Evolutionary conservation across 2,888 invertebrate genomes (phyloP), one percentile per base, ranked within the genome.

Genomic region (Latrodectus elegans): DNA sequence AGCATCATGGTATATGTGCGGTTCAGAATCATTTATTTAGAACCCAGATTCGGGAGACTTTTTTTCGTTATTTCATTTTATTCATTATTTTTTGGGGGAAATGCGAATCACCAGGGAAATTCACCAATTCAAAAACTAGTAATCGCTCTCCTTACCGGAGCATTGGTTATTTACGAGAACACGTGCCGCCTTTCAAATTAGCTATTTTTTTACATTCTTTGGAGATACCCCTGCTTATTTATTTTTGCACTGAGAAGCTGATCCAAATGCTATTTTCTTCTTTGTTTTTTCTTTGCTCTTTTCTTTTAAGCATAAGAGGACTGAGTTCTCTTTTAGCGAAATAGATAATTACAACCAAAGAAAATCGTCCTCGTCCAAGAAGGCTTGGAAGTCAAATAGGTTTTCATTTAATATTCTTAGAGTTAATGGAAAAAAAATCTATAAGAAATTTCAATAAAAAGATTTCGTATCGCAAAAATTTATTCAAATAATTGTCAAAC

Each of bases 91-190:
- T 70, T 38, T 75, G 75, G 82, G 67, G 82, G 38, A 2, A 75
- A 74, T 72, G 52, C 17, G 38, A 11, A 11, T 26, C 84, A n/a
- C 84, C 6, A 49, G 84, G 78, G 84, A 84, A 84, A 84, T 84
- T 71, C 78, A 26, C 9, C 84, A 17, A 72, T 78, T 78, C 78
- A 84, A 77, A 73, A 81, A 77, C 78, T 55, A 14, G 77, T 84
- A 84, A 84, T 84, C 77, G 84, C 72, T 77, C 77, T 65, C 65
- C 67, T 22, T 67, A 78, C 67, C 72, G 38, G 55, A 68, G 53
- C 49, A 65, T 72, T 84, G 78, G 77, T 78, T 78, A 84, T 84
- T 84, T 72, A 78, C 53, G 78, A 53, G 14, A 65, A 84, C 77
- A 84, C 73, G 72, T 71, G 83, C 76, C 51, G 71, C 71, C 76